These are phyloP conservation scores for Papilio elwesi DNA, from an alignment of 2,888 invertebrate species.

Conservation along the genomic window DNA sequence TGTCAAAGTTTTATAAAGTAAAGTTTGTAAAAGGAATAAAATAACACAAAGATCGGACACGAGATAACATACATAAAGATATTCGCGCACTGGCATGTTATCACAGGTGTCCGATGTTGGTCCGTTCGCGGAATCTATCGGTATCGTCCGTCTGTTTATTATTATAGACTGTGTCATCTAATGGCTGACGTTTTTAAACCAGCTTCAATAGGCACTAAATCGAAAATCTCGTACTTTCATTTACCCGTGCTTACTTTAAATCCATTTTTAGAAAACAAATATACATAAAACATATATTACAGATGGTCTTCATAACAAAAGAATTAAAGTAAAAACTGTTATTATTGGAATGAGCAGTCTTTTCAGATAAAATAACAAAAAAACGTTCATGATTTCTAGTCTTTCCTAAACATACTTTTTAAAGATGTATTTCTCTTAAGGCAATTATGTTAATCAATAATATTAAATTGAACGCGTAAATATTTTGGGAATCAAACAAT, in stretches of 20 bases:
- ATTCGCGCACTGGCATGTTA: conserved; percentile 21
- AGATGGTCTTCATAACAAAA: background rate
- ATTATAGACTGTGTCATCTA: conserved; percentile 2
- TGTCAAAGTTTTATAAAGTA: conserved; percentile 6
- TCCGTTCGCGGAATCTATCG: conserved; percentile 14
- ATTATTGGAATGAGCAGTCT: background rate
- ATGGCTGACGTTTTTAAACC: background rate
- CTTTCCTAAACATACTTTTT: background rate
- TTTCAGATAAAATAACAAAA: conserved; percentile 4
- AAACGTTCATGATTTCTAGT: background rate
- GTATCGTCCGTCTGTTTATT: conserved; percentile 13
- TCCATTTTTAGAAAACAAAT: background rate
- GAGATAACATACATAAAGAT: conserved; percentile 17
- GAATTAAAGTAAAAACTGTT: background rate
- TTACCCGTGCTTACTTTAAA: too few species aligned
- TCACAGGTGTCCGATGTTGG: conserved; percentile 32
- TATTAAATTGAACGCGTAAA: too few species aligned
- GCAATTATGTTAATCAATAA: too few species aligned
- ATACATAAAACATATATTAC: too few species aligned
- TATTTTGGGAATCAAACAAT: too few species aligned
- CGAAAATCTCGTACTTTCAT: background rate
- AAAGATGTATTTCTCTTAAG: background rate
- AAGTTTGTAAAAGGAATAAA: background rate
- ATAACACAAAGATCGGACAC: conserved; percentile 7
- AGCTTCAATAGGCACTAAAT: background rate